These are phyloP conservation scores for Drosophila algonquin DNA, from an alignment of 2,888 invertebrate genomes.

Conservation along the genomic window DNA sequence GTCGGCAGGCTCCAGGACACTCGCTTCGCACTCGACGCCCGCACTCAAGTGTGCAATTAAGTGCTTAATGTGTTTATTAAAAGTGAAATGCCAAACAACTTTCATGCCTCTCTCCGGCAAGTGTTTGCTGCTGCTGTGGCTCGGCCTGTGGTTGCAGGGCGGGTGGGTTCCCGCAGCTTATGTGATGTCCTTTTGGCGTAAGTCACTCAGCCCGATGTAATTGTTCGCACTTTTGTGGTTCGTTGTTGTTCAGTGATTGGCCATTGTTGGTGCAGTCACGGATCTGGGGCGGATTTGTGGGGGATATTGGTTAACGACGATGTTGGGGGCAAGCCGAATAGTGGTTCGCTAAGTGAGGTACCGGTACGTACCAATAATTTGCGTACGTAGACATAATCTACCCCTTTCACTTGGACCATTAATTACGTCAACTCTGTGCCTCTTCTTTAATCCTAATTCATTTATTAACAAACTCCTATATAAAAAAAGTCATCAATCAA, in stretches of 20 bases:
- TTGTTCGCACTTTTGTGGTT: constrained; percentile 55
- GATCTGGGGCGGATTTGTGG: neutral
- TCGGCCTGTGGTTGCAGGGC: constrained; percentile 8
- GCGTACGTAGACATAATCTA: too few relatives aligned
- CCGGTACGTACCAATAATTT: too few relatives aligned
- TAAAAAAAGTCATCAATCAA: too few relatives aligned
- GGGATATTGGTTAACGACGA: neutral
- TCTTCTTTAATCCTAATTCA: too few relatives aligned
- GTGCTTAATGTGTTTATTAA: constrained; percentile 73
- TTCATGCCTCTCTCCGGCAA: constrained; percentile 11
- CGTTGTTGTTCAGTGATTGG: constrained; percentile 20
- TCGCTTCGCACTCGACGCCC: constrained; percentile 13
- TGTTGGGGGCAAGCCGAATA: too few relatives aligned
- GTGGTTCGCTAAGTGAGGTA: too few relatives aligned
- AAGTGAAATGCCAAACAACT: constrained; percentile 68
- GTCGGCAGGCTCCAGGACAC: constrained; percentile 10
- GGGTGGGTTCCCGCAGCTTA: constrained; percentile 27
- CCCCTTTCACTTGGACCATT: too few relatives aligned
- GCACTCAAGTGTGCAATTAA: constrained; percentile 63
- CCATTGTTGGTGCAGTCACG: constrained; percentile 13
- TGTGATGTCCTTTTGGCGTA: constrained; percentile 27
- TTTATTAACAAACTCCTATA: too few relatives aligned
- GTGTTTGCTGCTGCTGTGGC: constrained; percentile 26
- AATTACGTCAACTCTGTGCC: too few relatives aligned
- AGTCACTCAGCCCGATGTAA: constrained; percentile 58